phyloP scores from a whole-genome alignment of 2,888 invertebrate genomes.

The Ischnus inquisitorius region DNA sequence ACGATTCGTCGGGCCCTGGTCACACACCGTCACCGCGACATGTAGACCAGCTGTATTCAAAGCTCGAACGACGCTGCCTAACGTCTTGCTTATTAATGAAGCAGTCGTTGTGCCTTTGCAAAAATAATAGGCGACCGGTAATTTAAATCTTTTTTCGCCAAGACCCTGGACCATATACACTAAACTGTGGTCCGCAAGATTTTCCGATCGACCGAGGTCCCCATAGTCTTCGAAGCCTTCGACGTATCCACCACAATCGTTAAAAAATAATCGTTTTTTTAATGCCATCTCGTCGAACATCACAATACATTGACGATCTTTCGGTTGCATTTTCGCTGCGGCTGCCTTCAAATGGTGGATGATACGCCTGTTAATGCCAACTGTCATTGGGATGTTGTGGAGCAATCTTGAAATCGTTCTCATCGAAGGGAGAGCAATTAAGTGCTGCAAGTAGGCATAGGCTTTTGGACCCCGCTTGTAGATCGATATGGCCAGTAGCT shows the following conservation, averaged over 20 bases:
- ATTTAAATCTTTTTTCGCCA: neutral
- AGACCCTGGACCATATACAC: constrained; percentile 26
- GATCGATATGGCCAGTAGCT: constrained; percentile 70
- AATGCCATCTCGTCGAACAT: constrained; percentile 73
- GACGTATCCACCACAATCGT: constrained; percentile 52
- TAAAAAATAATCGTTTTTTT: constrained; percentile 64
- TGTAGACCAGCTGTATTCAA: constrained; percentile 20
- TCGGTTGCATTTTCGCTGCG: constrained; percentile 61
- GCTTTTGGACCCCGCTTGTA: constrained; percentile 71
- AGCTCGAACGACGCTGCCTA: constrained; percentile 17
- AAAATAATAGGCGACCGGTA: constrained; percentile 27
- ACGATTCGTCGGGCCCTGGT: constrained; percentile 34
- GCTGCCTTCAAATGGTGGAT: constrained; percentile 60
- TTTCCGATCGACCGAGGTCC: neutral
- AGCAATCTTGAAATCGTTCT: constrained; percentile 70
- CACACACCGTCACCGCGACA: constrained; percentile 18
- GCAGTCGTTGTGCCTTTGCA: constrained; percentile 20
- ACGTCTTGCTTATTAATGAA: neutral
- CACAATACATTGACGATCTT: constrained; percentile 66
- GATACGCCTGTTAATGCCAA: constrained; percentile 67
- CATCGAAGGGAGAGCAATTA: constrained; percentile 70
- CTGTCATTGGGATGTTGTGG: constrained; percentile 68
- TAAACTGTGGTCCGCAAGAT: constrained; percentile 26
- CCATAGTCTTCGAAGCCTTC: constrained; percentile 72
- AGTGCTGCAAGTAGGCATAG: constrained; percentile 67